A percentile compares a stretch with the other conserved stretches of the same genome.
These are phyloP conservation scores for Oryzaephilus surinamensis DNA, from an alignment of 1,140 invertebrate genomes.

Conservation along the genomic window DNA sequence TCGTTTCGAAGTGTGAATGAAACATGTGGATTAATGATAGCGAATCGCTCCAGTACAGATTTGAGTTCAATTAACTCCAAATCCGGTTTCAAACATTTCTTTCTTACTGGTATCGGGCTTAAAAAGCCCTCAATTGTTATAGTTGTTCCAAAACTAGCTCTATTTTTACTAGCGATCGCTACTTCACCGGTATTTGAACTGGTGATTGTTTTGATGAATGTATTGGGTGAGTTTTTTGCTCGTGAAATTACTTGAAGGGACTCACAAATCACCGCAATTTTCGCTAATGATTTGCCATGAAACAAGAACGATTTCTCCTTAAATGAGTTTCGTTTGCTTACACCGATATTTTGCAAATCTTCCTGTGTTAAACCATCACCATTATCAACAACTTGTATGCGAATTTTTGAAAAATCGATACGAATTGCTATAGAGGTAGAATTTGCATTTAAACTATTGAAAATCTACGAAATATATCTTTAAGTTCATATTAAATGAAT, in stretches of 20 bases:
- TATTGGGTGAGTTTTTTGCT: conserved; percentile 32
- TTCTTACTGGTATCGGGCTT: conserved; percentile 50
- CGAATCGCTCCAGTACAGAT: conserved; percentile 42
- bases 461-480: conserved; percentile 40
- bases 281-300: conserved; percentile 50
- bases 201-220: conserved; percentile 40
- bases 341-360: conserved; percentile 45
- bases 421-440: conserved; percentile 50
- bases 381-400: conserved; percentile 58
- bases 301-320: no score
- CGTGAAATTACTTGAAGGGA: conserved; percentile 42
- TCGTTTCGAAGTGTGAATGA: conserved; percentile 54
- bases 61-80: conserved; percentile 47
- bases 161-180: conserved; percentile 11
- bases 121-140: conserved; percentile 51
- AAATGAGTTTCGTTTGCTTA: no score
- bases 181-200: conserved; percentile 7
- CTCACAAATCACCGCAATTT: conserved; percentile 43
- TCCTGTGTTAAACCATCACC: conserved; percentile 44
- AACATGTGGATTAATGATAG: conserved; percentile 44
- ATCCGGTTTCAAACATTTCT: conserved; percentile 41
- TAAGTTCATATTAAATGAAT: conserved; percentile 3
- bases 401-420: conserved; percentile 44
- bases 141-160: conserved; percentile 50
- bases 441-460: conserved; percentile 53